Evolutionary conservation across 2,888 invertebrate genomes (phyloP), one percentile per base, ranked within the genome.

Genomic region (Anticlea derivata): DNA sequence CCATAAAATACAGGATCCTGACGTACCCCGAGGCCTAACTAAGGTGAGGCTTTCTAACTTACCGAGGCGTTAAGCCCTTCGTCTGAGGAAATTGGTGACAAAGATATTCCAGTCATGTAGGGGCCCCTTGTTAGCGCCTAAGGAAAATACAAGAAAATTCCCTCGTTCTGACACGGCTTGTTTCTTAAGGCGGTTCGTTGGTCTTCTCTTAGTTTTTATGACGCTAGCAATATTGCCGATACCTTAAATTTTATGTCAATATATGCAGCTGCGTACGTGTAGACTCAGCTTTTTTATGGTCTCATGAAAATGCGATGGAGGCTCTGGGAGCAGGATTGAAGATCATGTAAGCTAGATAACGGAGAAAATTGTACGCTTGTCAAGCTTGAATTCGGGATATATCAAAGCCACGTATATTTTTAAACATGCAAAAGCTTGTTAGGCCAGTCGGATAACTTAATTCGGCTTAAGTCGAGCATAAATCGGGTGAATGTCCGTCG

Each of bases 101-200:
- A 82, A 83, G 86, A 83, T 88, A 90, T 90, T 90, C 89, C 77
- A 79, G 83, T 88, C 89, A 86, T 90, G 89, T 83, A 80, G 71
- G 59, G 61, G 70, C 71, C 78, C 78, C 87, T 88, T 88, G 87
- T 87, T 88, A 88, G 78, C 78, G 78, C 69, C 75, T 53, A 72
- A 75, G 70, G 78, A 78, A 79, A 84, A 85, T 80, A 83, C 76
- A 80, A 73, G 79, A 72, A 76, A 75, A 78, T 73, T 77, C 71
- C 77, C 73, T 72, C 70, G 65, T 57, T 70, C 78, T 80, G 80
- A 83, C 82, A 76, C 63, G 73, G 78, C 77, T 75, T 78, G 75
- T 79, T 79, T 75, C 74, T 68, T 66, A 73, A 77, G 71, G 74
- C 68, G 69, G 72, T 60, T 66, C 68, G 69, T 68, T 73, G 71